Percentiles rank a stretch among this genome's conserved stretches.
These are phyloP conservation scores for Rallus limicola DNA, from an alignment of 2,113 vertebrate genomes.

Conservation along the genomic window DNA sequence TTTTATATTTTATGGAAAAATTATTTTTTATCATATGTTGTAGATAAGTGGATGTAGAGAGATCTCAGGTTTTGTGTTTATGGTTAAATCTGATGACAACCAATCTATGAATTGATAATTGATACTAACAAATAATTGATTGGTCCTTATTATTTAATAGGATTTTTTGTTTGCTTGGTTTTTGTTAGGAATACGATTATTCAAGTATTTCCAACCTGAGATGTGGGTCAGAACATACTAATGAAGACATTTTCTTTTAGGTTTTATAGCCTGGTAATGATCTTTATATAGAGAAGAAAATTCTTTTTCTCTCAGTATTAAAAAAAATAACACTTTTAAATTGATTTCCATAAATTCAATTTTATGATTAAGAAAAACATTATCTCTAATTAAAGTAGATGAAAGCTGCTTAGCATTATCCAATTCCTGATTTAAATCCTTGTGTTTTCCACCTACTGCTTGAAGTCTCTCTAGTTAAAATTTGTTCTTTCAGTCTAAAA, in stretches of 20 bases:
- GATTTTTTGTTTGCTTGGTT: background rate
- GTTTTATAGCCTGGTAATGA: background rate
- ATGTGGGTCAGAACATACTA: background rate
- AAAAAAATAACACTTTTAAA: background rate
- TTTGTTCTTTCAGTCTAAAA: constrained; percentile 26
- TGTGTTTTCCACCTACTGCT: constrained; percentile 18
- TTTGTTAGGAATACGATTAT: background rate
- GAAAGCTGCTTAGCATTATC: constrained; percentile 27
- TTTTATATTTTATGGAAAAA: background rate
- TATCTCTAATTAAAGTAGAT: constrained; percentile 13
- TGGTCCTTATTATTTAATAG: background rate
- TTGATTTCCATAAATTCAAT: constrained; percentile 27
- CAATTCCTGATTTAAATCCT: constrained; percentile 28
- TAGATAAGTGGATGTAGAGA: background rate
- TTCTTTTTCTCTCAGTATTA: background rate
- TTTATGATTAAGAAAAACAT: constrained; percentile 16
- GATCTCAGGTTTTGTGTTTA: background rate
- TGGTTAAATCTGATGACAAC: background rate
- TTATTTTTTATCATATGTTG: background rate
- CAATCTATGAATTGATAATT: background rate
- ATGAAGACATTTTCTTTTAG: background rate
- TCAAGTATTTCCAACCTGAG: background rate
- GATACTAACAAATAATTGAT: background rate
- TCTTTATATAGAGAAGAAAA: background rate
- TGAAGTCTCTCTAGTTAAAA: constrained; percentile 9